Evolutionary conservation across 2,797 vertebrate species (phyloP).

Genomic region (Clarias laeviceps): DNA sequence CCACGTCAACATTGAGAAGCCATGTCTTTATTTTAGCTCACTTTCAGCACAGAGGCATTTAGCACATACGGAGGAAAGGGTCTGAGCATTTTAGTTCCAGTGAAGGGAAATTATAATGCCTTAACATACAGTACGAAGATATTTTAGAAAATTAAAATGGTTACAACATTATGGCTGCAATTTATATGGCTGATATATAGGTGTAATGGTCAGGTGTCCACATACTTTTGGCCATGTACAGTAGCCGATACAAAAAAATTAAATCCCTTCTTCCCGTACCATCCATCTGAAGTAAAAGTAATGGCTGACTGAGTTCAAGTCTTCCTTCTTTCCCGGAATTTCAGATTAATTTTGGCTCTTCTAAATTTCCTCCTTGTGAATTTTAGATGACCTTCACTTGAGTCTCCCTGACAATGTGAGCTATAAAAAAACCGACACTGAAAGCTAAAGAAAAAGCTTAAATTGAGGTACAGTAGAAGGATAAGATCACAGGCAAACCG

Average conservation of each 20-base stretch:
- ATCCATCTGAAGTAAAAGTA: not conserved
- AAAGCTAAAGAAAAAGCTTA: conserved; percentile 30
- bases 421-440: conserved; percentile 28
- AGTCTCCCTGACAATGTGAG: conserved; percentile 36
- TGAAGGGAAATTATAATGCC: not conserved
- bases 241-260: not conserved
- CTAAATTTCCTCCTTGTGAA: conserved; percentile 53
- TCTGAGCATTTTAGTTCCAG: not conserved
- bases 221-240: not conserved
- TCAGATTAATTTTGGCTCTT: conserved; percentile 38
- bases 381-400: conserved; percentile 49
- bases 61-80: too few relatives aligned
- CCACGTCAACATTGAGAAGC: not conserved
- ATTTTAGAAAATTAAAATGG: not conserved
- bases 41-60: not conserved
- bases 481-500: conserved; percentile 18
- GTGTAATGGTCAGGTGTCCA: not conserved
- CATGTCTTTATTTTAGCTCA: not conserved
- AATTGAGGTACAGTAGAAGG: conserved; percentile 36
- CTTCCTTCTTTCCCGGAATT: conserved; percentile 28
- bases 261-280: not conserved
- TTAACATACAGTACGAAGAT: not conserved
- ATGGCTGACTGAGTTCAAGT: not conserved
- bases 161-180: not conserved
- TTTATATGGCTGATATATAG: not conserved